A percentile compares a stretch with the other conserved stretches of the same genome.
These are phyloP conservation scores for Podarcis raffonei DNA, from an alignment of 2,113 vertebrate genomes.

Conservation along the genomic window DNA sequence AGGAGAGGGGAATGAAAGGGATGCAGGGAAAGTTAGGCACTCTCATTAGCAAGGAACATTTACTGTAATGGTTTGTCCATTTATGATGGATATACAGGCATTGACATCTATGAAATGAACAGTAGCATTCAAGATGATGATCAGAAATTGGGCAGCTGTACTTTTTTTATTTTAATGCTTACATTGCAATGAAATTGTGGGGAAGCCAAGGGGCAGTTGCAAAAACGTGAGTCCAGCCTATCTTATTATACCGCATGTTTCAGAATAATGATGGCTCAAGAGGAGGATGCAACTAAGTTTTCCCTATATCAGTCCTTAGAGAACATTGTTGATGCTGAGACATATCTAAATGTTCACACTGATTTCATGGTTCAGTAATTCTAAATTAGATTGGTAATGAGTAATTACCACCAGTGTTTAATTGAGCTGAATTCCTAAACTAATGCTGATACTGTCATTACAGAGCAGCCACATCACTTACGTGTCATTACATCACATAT, in stretches of 20 bases:
- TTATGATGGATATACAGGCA: slow-evolving; percentile 55
- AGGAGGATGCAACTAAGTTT: not conserved
- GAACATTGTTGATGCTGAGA: not conserved
- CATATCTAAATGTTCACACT: not conserved
- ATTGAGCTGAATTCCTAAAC: not conserved
- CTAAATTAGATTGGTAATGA: not conserved
- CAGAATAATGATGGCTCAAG: not conserved
- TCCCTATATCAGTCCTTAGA: not conserved
- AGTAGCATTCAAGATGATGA: slow-evolving; percentile 36
- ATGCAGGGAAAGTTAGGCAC: slow-evolving; percentile 49
- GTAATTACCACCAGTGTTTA: not conserved
- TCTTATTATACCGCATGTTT: not conserved
- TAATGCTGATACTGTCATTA: not conserved
- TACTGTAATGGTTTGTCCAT: slow-evolving; percentile 60
- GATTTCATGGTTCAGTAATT: not conserved
- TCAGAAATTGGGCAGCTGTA: slow-evolving; percentile 55
- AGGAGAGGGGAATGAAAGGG: slow-evolving; percentile 36
- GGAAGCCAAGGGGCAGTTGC: slow-evolving; percentile 46
- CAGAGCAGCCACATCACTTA: not conserved
- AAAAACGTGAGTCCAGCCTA: not conserved
- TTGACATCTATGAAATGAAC: slow-evolving; percentile 49
- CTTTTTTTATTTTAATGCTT: not conserved
- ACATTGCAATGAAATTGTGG: slow-evolving; percentile 20
- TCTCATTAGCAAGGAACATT: slow-evolving; percentile 57
- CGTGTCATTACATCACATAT: not conserved